phyloP scores from a whole-genome alignment of 2,113 vertebrate species.

The Marmota monax region DNA sequence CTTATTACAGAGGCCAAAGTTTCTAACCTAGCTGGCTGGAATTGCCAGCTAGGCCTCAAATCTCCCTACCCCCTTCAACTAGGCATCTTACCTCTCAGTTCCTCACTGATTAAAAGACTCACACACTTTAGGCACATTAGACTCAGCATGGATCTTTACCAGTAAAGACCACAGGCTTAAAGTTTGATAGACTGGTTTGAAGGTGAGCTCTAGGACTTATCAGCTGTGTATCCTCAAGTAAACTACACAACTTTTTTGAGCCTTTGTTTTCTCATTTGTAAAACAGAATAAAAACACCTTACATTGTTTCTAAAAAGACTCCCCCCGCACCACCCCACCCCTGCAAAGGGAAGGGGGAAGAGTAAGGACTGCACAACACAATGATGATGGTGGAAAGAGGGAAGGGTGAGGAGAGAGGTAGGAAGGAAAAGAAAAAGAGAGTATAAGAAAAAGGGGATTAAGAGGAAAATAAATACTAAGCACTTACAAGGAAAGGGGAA shows the following conservation, averaged over 20 bases:
- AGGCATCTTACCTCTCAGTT: background rate
- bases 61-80: background rate
- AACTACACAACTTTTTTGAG: slow-evolving; percentile 3
- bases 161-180: background rate
- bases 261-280: background rate
- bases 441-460: too few species aligned
- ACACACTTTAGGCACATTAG: background rate
- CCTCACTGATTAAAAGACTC: background rate
- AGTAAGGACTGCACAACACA: too few species aligned
- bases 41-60: background rate
- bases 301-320: background rate
- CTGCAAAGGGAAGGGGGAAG: too few species aligned
- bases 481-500: too few species aligned
- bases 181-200: background rate
- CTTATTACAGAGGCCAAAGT: background rate
- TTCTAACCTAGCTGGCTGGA: slow-evolving; percentile 30
- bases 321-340: too few species aligned
- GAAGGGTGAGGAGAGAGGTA: too few species aligned
- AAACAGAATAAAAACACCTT: slow-evolving; percentile 36
- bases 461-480: too few species aligned
- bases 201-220: background rate
- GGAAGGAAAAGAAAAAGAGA: too few species aligned
- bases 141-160: background rate
- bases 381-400: too few species aligned
- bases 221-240: background rate